Evolutionary conservation across 2,888 invertebrate genomes (phyloP).

Genomic region (Aporophyla nigra): DNA sequence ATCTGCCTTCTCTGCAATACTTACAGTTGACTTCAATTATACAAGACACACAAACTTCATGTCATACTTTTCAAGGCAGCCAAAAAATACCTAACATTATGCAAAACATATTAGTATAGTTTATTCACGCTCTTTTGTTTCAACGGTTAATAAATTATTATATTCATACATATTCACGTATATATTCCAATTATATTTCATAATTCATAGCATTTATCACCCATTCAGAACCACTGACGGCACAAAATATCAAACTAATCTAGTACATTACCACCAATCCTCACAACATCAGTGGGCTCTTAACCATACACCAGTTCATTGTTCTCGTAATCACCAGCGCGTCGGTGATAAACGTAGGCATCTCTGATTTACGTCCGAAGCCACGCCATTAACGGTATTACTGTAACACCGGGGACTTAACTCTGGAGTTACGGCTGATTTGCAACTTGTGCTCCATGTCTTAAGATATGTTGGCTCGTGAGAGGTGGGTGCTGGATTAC

Average conservation of each 20-base stretch:
- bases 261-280: slow-evolving; percentile 30
- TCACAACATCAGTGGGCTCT: slow-evolving; percentile 22
- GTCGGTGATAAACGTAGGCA: slow-evolving; percentile 64
- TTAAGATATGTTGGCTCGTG: slow-evolving; percentile 24
- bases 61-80: background rate
- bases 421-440: slow-evolving; percentile 61
- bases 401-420: slow-evolving; percentile 62
- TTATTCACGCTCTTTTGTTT: background rate
- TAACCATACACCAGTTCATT: slow-evolving; percentile 29
- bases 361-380: slow-evolving; percentile 65
- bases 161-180: too few species aligned
- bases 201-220: background rate
- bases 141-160: too few species aligned
- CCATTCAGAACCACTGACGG: background rate
- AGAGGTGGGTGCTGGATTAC: background rate
- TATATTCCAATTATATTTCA: too few species aligned
- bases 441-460: slow-evolving; percentile 48
- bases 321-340: slow-evolving; percentile 58
- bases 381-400: slow-evolving; percentile 69
- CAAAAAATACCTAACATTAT: background rate
- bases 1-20: background rate
- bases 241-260: slow-evolving; percentile 24
- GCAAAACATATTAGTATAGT: background rate
- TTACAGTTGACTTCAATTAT: background rate
- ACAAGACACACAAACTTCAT: background rate